A percentile compares a stretch with the other conserved stretches of the same genome.
These are phyloP conservation scores for Melanotaenia maccullochi DNA, from an alignment of 2,797 vertebrate species.

Conservation along the genomic window DNA sequence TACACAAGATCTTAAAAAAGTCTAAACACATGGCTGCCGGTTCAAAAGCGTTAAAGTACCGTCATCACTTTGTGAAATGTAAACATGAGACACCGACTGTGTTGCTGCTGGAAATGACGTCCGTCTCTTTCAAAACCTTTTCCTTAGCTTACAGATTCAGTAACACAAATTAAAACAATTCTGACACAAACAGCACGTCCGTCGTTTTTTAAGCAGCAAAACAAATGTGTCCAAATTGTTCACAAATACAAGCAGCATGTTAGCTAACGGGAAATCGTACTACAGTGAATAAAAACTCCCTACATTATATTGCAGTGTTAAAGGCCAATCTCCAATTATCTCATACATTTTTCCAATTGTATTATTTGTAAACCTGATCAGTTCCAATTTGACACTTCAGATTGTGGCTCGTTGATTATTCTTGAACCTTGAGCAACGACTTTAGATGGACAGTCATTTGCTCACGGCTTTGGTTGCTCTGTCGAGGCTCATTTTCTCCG, in stretches of 20 bases:
- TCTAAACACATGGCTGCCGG: conserved; percentile 67
- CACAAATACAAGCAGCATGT: conserved; percentile 35
- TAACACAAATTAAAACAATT: background rate
- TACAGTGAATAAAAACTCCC: conserved; percentile 62
- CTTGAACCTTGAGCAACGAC: conserved; percentile 92
- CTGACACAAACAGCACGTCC: background rate
- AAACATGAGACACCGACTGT: conserved; percentile 22
- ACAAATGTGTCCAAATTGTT: conserved; percentile 13
- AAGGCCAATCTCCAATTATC: conserved; percentile 28
- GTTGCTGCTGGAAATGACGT: conserved; percentile 37
- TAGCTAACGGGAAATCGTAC: conserved; percentile 44
- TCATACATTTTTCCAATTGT: conserved; percentile 18
- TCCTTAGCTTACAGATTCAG: background rate
- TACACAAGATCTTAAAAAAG: conserved; percentile 75
- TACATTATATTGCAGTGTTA: conserved; percentile 80
- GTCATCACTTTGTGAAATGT: conserved; percentile 49
- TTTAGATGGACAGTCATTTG: conserved; percentile 93
- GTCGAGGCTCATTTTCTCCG: conserved; percentile 77
- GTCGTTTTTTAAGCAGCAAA: conserved; percentile 36
- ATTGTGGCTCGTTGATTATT: conserved; percentile 53
- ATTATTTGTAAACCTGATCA: background rate
- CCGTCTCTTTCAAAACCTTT: background rate
- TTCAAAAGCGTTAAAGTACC: conserved; percentile 71
- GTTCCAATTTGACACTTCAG: background rate
- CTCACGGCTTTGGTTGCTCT: conserved; percentile 85